phyloP scores from a whole-genome alignment of 2,888 invertebrate genomes.

The Pegoplata infirma region DNA sequence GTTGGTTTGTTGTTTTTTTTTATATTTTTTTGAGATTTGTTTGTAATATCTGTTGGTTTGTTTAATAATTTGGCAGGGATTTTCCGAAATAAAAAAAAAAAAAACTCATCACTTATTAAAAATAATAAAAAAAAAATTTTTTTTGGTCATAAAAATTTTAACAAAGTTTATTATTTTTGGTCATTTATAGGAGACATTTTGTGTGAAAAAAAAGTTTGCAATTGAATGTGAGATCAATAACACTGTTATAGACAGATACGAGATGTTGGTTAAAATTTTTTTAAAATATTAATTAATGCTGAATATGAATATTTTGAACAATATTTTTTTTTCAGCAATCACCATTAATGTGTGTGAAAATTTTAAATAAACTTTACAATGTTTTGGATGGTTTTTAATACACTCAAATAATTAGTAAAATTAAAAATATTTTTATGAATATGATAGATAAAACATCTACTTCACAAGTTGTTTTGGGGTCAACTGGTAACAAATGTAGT shows the following conservation, averaged over 20 bases:
- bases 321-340: too few relatives aligned
- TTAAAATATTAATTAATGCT: not conserved
- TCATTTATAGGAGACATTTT: conserved; percentile 48
- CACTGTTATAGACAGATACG: not conserved
- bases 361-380: too few relatives aligned
- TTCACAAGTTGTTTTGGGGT: too few relatives aligned
- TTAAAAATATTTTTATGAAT: too few relatives aligned
- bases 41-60: conserved; percentile 43
- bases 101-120: conserved; percentile 54
- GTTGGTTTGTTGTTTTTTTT: conserved; percentile 23
- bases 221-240: conserved; percentile 32
- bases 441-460: too few relatives aligned
- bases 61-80: conserved; percentile 42
- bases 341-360: too few relatives aligned
- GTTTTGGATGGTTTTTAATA: too few relatives aligned
- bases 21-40: conserved; percentile 49
- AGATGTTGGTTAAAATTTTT: not conserved
- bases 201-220: conserved; percentile 43
- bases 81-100: conserved; percentile 43
- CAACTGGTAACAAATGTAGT: too few relatives aligned
- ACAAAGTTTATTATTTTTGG: conserved; percentile 49
- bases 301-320: too few relatives aligned
- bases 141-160: conserved; percentile 60
- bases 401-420: too few relatives aligned
- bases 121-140: too few relatives aligned